A percentile compares a stretch with the other conserved stretches of the same genome.
These are phyloP conservation scores for Colistium nudipinnis DNA, from an alignment of 2,113 vertebrate genomes.

Conservation along the genomic window DNA sequence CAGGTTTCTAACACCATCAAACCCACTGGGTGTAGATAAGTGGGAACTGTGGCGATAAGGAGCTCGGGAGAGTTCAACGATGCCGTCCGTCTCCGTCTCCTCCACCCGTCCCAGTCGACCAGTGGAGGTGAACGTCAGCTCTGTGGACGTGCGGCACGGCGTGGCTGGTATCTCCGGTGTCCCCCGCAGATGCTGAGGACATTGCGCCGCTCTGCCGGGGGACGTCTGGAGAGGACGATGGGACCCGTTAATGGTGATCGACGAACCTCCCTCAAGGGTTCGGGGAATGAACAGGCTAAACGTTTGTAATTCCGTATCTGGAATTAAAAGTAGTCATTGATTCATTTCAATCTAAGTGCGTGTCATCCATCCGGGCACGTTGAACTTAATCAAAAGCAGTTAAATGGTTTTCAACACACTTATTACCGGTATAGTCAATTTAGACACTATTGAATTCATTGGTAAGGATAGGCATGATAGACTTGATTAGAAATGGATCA, in stretches of 20 bases:
- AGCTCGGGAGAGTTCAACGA: slow-evolving; percentile 39
- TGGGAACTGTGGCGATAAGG: slow-evolving; percentile 59
- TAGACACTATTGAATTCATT: slow-evolving; percentile 8
- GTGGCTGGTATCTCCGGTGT: slow-evolving; percentile 31
- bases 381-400: slow-evolving; percentile 6
- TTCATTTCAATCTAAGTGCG: background rate
- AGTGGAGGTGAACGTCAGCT: slow-evolving; percentile 36
- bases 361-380: background rate
- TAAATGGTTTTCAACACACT: background rate
- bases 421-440: slow-evolving; percentile 6
- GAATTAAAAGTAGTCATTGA: background rate
- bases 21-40: slow-evolving; percentile 55
- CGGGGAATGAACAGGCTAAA: background rate
- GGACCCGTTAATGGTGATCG: background rate
- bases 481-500: slow-evolving; percentile 58
- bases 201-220: background rate
- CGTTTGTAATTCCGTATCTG: background rate
- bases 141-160: slow-evolving; percentile 36
- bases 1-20: slow-evolving; percentile 44
- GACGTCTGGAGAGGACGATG: background rate
- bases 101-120: slow-evolving; percentile 41
- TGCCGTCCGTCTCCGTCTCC: slow-evolving; percentile 64
- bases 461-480: slow-evolving; percentile 3
- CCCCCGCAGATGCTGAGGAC: slow-evolving; percentile 18
- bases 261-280: background rate